Evolutionary conservation across 2,888 invertebrate genomes (phyloP).

Genomic region (Cheilosia vulpina): DNA sequence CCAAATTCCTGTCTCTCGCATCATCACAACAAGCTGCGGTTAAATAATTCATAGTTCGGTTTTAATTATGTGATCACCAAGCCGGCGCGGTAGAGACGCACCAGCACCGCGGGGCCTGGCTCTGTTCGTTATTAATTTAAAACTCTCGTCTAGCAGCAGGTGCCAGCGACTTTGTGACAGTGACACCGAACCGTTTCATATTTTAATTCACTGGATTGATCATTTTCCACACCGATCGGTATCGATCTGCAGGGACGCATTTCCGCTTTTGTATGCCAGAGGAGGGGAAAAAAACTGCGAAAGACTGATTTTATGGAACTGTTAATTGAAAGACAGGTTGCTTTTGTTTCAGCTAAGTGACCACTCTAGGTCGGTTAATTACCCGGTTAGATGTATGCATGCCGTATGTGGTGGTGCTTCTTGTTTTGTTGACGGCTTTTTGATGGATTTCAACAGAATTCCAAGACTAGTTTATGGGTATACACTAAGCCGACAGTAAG

Average conservation of each 20-base stretch:
- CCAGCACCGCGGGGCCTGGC: constrained; percentile 26
- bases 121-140: constrained; percentile 15
- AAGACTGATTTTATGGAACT: too few relatives aligned
- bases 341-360: too few relatives aligned
- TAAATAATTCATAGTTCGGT: constrained; percentile 65
- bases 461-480: constrained; percentile 42
- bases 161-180: constrained; percentile 21
- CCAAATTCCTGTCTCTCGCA: constrained; percentile 15
- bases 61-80: constrained; percentile 63
- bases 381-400: constrained; percentile 12
- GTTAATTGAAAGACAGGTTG: too few relatives aligned
- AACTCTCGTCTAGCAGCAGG: constrained; percentile 48
- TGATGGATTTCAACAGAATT: constrained; percentile 52
- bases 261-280: constrained; percentile 32
- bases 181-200: constrained; percentile 52
- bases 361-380: constrained; percentile 4
- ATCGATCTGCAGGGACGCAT: constrained; percentile 49
- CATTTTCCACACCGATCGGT: constrained; percentile 54
- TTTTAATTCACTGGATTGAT: constrained; percentile 57
- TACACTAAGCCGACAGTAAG: constrained; percentile 35
- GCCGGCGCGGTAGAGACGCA: not conserved
- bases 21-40: not conserved
- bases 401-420: constrained; percentile 1
- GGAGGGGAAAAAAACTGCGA: not conserved
- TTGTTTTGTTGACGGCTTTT: not conserved